phyloP scores from a whole-genome alignment of 1,140 invertebrate species.

The Spodoptera litura region DNA sequence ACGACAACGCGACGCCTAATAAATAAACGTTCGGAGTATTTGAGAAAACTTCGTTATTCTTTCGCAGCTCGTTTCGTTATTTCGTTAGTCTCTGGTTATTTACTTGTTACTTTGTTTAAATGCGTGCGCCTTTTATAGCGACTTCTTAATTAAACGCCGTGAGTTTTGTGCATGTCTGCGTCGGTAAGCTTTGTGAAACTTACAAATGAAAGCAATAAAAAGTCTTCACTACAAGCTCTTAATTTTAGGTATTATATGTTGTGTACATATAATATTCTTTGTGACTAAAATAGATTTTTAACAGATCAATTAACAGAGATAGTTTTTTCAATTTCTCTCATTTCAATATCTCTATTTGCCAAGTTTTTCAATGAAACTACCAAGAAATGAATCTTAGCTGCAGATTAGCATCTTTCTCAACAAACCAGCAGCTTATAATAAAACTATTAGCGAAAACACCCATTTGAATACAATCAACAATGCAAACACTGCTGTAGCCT shows the following conservation, averaged over 20 bases:
- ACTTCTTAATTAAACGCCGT: slow-evolving; percentile 30
- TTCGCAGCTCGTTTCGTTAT: slow-evolving; percentile 22
- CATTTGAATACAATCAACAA: slow-evolving; percentile 45
- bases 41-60: slow-evolving; percentile 29
- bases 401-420: slow-evolving; percentile 16
- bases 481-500: slow-evolving; percentile 25
- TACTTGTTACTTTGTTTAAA: slow-evolving; percentile 40
- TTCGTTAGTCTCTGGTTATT: slow-evolving; percentile 4
- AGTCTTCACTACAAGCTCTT: background rate
- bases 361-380: background rate
- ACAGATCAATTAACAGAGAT: no score
- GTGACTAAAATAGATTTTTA: no score
- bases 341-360: no score
- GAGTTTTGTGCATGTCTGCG: slow-evolving; percentile 12
- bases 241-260: background rate
- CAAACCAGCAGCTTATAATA: slow-evolving; percentile 31
- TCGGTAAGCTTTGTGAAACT: slow-evolving; percentile 9
- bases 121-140: slow-evolving; percentile 11
- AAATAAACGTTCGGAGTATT: slow-evolving; percentile 18
- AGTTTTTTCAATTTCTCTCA: no score
- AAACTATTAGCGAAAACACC: slow-evolving; percentile 34
- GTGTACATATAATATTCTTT: no score
- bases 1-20: slow-evolving; percentile 34
- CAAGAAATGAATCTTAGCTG: slow-evolving; percentile 6
- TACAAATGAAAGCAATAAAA: background rate